Percentiles rank a stretch among this genome's conserved stretches.
Conservation (phyloP, 2,113 vertebrate genomes). For the Regulus satrapa region DNA sequence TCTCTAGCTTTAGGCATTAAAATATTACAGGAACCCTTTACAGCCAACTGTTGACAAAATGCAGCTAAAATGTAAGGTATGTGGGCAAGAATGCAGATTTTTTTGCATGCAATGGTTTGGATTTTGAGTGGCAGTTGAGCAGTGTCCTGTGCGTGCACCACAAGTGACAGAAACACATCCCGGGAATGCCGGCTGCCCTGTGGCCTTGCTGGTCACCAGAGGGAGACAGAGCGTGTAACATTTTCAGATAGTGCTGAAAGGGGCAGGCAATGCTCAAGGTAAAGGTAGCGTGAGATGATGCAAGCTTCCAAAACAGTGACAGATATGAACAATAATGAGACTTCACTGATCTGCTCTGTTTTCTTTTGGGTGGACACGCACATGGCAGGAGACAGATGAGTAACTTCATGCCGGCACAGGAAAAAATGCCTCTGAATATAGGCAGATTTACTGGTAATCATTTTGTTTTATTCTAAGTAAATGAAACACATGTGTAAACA, state of each 20-base stretch:
- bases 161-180: background rate
- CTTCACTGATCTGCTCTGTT: background rate
- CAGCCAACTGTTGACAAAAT: background rate
- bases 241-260: background rate
- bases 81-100: background rate
- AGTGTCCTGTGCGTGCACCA: fast-evolving
- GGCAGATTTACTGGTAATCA: background rate
- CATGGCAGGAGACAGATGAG: background rate
- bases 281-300: background rate
- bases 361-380: fast-evolving
- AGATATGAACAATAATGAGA: background rate
- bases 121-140: background rate
- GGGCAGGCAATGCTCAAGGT: background rate
- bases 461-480: background rate
- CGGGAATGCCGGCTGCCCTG: fast-evolving
- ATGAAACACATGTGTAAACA: background rate
- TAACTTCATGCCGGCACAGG: background rate
- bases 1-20: background rate
- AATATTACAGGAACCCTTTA: background rate
- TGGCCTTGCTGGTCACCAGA: constrained; percentile 32
- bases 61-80: background rate
- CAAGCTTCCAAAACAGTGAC: background rate
- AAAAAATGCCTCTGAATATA: background rate
- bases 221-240: constrained; percentile 70
- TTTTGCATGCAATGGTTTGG: background rate